Evolutionary conservation across 2,888 invertebrate genomes (phyloP).

Genomic region (Rhingia rostrata): DNA sequence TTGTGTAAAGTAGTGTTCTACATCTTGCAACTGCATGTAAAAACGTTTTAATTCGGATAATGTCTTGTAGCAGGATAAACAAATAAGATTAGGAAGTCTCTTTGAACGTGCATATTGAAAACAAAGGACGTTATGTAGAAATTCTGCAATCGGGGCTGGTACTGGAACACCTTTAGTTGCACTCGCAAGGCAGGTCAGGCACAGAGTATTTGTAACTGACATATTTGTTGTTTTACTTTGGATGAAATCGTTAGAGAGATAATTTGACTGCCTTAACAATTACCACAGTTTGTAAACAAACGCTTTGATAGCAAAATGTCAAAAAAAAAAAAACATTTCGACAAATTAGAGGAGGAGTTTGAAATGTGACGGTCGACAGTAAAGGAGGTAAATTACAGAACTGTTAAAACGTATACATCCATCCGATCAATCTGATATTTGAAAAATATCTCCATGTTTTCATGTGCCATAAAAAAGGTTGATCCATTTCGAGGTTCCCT

Average conservation of each 20-base stretch:
- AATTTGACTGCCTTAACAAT: not conserved
- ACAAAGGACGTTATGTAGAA: slow-evolving; percentile 2
- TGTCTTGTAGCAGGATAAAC: slow-evolving; percentile 8
- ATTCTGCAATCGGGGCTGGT: not conserved
- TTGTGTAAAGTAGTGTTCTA: not conserved
- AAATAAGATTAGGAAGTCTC: not conserved
- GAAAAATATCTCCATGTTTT: too few relatives aligned
- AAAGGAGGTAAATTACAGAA: too few relatives aligned
- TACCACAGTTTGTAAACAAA: not conserved
- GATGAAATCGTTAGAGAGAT: not conserved
- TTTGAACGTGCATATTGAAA: not conserved
- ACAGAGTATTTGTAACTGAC: not conserved
- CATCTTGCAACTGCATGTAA: slow-evolving; percentile 16
- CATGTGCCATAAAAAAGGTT: too few relatives aligned
- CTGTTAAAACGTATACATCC: too few relatives aligned
- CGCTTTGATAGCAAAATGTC: too few relatives aligned
- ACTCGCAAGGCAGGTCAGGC: slow-evolving; percentile 3
- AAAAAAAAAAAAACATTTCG: too few relatives aligned
- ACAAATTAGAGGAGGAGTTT: too few relatives aligned
- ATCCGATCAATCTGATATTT: too few relatives aligned
- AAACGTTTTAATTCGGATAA: slow-evolving; percentile 8
- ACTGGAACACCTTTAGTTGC: slow-evolving; percentile 1
- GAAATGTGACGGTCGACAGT: too few relatives aligned
- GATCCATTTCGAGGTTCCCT: too few relatives aligned
- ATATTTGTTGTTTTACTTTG: not conserved